Conservation (phyloP, 1,140 invertebrate species). For the Drosophila leontia region DNA sequence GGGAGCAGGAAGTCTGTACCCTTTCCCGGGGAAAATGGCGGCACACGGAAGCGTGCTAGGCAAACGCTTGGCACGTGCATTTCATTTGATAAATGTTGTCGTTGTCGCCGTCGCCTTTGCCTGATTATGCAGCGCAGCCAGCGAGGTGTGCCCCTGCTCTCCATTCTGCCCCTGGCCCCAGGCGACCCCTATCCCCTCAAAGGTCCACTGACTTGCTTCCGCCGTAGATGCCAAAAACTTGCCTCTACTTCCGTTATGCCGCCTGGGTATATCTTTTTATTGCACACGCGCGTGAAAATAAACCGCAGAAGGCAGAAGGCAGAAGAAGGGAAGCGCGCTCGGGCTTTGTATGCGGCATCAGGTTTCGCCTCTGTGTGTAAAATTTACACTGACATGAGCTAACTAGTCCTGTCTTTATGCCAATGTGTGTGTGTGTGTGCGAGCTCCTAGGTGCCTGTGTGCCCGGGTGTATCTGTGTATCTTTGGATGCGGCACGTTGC, state of each 20-base stretch:
- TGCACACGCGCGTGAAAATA: slow-evolving; percentile 71
- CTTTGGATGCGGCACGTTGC: slow-evolving; percentile 61
- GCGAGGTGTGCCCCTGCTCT: slow-evolving; percentile 16
- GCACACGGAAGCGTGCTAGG: slow-evolving; percentile 63
- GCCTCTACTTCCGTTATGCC: slow-evolving; percentile 60
- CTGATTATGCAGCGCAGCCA: slow-evolving; percentile 72
- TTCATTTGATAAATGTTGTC: slow-evolving; percentile 79
- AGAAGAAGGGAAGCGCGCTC: slow-evolving; percentile 1
- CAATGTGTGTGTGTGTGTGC: slow-evolving; percentile 23
- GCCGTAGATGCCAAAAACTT: slow-evolving; percentile 68
- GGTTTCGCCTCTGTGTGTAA: slow-evolving; percentile 72
- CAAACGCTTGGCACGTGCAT: slow-evolving; percentile 78
- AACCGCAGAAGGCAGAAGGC: slow-evolving; percentile 57
- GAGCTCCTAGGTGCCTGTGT: slow-evolving; percentile 7
- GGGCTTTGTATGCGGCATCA: slow-evolving; percentile 71
- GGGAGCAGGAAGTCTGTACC: slow-evolving; percentile 4
- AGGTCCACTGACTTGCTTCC: slow-evolving; percentile 21
- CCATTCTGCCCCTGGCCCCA: background rate
- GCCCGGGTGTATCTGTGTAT: slow-evolving; percentile 34
- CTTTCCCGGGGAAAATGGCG: slow-evolving; percentile 43
- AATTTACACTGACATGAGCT: slow-evolving; percentile 79
- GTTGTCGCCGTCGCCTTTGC: slow-evolving; percentile 64
- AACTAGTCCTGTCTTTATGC: slow-evolving; percentile 64
- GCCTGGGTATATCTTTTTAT: slow-evolving; percentile 73
- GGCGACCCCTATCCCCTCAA: background rate